Evolutionary conservation across 2,113 vertebrate species (phyloP).

Genomic region (Istiophorus platypterus): DNA sequence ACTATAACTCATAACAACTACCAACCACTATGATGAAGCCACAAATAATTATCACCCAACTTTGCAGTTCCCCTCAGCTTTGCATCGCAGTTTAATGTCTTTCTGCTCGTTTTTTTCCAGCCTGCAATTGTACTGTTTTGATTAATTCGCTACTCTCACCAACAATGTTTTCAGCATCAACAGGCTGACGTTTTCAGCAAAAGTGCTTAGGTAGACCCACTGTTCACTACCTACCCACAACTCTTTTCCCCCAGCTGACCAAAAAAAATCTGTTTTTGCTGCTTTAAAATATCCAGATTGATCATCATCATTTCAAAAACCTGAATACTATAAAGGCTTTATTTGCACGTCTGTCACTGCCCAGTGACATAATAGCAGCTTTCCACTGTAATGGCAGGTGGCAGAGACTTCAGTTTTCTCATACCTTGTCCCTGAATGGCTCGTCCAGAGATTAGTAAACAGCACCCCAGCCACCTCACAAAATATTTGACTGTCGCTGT

Average conservation of each 20-base stretch:
- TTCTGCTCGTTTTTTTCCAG: too few relatives aligned
- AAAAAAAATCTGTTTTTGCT: not conserved
- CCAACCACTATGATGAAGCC: not conserved
- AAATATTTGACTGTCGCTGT: conserved; percentile 11
- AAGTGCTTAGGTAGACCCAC: too few relatives aligned
- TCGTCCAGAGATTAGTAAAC: conserved; percentile 22
- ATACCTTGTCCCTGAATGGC: not conserved
- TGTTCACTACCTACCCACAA: too few relatives aligned
- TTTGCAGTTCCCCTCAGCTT: too few relatives aligned
- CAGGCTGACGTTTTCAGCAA: too few relatives aligned
- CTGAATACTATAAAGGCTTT: too few relatives aligned
- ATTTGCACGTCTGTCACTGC: not conserved
- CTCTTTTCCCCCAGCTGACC: too few relatives aligned
- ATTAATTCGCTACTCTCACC: too few relatives aligned
- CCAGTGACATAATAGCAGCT: not conserved
- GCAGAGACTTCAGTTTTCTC: not conserved
- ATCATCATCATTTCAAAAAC: not conserved
- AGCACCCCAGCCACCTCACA: not conserved
- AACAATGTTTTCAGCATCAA: too few relatives aligned
- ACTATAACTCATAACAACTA: not conserved
- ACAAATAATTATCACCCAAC: too few relatives aligned
- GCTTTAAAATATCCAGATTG: not conserved
- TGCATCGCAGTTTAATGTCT: too few relatives aligned
- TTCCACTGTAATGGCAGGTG: not conserved
- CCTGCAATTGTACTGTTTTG: too few relatives aligned